These are phyloP conservation scores for Craseonycteris thonglongyai DNA, from an alignment of 2,113 vertebrate genomes.

Conservation along the genomic window DNA sequence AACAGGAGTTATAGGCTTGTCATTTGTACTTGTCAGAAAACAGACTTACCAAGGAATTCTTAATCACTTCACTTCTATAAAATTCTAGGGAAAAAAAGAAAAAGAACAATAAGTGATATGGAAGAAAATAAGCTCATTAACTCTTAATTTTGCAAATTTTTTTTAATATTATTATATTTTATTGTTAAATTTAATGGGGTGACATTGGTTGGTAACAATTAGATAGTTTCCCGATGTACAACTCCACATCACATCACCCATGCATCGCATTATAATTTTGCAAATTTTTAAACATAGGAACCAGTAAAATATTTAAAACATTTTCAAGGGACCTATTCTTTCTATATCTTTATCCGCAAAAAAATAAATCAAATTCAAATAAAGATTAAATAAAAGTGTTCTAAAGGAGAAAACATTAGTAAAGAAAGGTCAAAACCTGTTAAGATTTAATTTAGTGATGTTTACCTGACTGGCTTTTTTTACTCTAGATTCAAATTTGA, in stretches of 20 bases:
- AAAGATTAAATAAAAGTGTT: neutral
- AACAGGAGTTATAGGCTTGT: neutral
- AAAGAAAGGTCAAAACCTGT: neutral
- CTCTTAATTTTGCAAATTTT: neutral
- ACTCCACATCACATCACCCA: too few species aligned
- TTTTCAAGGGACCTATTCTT: neutral
- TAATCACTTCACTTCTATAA: constrained; percentile 97
- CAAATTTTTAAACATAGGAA: neutral
- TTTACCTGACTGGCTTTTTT: neutral
- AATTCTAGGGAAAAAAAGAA: constrained; percentile 85
- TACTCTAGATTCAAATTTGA: neutral
- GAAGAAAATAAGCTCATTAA: constrained; percentile 57
- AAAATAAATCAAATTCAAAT: neutral
- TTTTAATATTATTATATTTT: too few species aligned
- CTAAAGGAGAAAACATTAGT: neutral
- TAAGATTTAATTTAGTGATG: neutral
- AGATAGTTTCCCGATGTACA: too few species aligned
- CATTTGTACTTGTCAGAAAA: constrained; percentile 35
- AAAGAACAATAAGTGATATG: constrained; percentile 50
- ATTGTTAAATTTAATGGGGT: too few species aligned
- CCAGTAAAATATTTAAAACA: neutral
- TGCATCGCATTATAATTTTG: too few species aligned
- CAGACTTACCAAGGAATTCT: constrained; percentile 97
- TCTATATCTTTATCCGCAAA: constrained; percentile 6
- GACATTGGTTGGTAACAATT: too few species aligned